Percentiles rank a stretch among this genome's conserved stretches.
phyloP scores from a whole-genome alignment of 1,140 invertebrate species.

The Tetramorium alpestre region DNA sequence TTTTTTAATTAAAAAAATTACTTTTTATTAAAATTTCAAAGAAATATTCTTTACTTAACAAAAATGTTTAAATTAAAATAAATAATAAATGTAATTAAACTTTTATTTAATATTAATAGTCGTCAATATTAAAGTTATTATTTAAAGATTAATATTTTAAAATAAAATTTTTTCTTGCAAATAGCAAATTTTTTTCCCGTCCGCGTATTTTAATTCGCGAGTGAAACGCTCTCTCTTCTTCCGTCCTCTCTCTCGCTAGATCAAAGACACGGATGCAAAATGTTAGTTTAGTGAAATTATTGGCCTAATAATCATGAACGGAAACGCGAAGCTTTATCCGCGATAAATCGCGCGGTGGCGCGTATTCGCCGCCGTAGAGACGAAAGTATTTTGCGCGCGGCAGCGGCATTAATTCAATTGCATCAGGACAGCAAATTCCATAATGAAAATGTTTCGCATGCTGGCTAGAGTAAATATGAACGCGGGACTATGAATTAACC shows the following conservation, averaged over 20 bases:
- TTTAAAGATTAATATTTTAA: too few relatives aligned
- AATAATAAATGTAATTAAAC: too few relatives aligned
- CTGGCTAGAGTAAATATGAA: slow-evolving; percentile 4
- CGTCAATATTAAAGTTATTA: too few relatives aligned
- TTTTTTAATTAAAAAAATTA: too few relatives aligned
- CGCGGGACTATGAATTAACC: slow-evolving; percentile 6
- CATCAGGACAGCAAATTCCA: background rate
- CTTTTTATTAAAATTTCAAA: too few relatives aligned
- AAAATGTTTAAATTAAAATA: too few relatives aligned
- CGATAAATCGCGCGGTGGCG: background rate
- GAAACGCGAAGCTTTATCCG: background rate
- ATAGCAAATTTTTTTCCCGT: too few relatives aligned
- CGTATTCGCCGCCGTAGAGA: background rate
- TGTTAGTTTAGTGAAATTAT: background rate
- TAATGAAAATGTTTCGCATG: slow-evolving; percentile 18
- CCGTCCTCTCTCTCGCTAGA: too few relatives aligned
- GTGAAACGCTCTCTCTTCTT: background rate
- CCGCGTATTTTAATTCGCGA: slow-evolving; percentile 4
- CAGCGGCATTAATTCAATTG: slow-evolving; percentile 25
- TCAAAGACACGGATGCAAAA: background rate
- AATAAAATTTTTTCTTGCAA: too few relatives aligned
- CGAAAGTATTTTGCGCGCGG: slow-evolving; percentile 14
- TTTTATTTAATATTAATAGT: too few relatives aligned
- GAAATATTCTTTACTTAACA: too few relatives aligned
- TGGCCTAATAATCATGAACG: background rate